These are phyloP conservation scores for Threskiornis aethiopicus DNA, from an alignment of 2,797 vertebrate genomes.

Conservation along the genomic window DNA sequence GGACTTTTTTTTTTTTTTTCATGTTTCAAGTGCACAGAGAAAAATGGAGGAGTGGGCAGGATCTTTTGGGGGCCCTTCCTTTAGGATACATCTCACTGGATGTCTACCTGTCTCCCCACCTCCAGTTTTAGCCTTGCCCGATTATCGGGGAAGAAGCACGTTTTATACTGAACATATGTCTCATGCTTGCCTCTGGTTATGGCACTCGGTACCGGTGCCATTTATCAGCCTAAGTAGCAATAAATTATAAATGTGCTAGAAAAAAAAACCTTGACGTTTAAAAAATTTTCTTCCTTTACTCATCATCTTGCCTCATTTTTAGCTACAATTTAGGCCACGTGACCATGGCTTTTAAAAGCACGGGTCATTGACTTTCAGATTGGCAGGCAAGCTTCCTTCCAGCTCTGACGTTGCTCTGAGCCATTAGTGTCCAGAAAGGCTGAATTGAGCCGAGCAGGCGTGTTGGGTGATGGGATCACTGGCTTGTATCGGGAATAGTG, in stretches of 20 bases:
- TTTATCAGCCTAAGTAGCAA: not conserved
- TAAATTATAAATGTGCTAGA: not conserved
- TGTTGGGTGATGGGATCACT: not conserved
- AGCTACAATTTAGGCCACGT: not conserved
- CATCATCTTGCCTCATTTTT: not conserved
- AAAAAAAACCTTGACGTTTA: not conserved
- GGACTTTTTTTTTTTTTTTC: not conserved
- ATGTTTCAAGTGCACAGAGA: not conserved
- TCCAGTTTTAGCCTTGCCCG: not conserved
- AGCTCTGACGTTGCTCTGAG: not conserved
- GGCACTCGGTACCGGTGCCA: not conserved
- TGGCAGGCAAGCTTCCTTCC: not conserved
- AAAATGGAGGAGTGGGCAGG: not conserved
- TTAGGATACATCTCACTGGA: not conserved
- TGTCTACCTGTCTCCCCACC: not conserved
- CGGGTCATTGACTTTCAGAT: not conserved
- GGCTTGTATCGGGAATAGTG: no score
- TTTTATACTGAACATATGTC: not conserved
- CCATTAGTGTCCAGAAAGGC: not conserved
- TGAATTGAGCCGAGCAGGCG: not conserved
- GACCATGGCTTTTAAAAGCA: not conserved
- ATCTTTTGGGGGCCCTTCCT: not conserved
- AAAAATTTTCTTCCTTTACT: not conserved
- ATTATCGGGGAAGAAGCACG: fast-evolving
- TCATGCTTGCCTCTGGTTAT: not conserved